These are phyloP conservation scores for Tenthredo notha DNA, from an alignment of 2,888 invertebrate genomes.

Conservation along the genomic window DNA sequence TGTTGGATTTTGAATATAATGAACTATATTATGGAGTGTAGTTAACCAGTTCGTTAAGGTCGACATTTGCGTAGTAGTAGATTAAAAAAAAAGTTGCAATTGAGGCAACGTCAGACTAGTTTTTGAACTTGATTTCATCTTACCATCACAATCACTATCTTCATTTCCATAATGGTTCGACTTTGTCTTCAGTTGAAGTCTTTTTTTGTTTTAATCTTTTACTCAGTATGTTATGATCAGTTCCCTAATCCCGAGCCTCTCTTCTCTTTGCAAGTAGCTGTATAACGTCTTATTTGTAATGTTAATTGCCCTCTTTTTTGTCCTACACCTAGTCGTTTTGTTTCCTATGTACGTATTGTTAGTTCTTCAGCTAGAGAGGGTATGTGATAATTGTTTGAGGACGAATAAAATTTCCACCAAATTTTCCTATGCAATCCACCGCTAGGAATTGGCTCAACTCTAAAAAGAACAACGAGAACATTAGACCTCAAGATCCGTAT, in stretches of 20 bases:
- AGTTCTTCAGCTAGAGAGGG: neutral
- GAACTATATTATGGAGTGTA: constrained; percentile 9
- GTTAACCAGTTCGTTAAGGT: constrained; percentile 32
- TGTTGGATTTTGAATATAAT: neutral
- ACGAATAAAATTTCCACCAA: neutral
- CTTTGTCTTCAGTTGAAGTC: neutral
- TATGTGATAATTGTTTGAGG: neutral
- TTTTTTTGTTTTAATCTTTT: neutral
- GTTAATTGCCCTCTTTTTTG: neutral
- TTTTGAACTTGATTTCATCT: neutral
- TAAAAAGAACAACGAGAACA: neutral
- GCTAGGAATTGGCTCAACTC: neutral
- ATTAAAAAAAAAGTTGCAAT: neutral
- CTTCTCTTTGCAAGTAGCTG: neutral
- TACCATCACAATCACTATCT: neutral
- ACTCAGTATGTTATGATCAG: neutral
- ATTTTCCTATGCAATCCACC: neutral
- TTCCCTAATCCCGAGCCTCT: neutral
- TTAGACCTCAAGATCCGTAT: neutral
- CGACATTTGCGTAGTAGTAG: neutral
- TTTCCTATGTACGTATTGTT: neutral
- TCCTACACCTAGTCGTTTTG: neutral
- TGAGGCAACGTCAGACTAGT: neutral
- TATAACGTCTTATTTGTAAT: neutral
- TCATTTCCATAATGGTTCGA: neutral